Percentiles rank a stretch among this genome's conserved stretches.
Evolutionary conservation across 2,888 invertebrate genomes (phyloP).

Genomic region (Drosophila subquinaria): DNA sequence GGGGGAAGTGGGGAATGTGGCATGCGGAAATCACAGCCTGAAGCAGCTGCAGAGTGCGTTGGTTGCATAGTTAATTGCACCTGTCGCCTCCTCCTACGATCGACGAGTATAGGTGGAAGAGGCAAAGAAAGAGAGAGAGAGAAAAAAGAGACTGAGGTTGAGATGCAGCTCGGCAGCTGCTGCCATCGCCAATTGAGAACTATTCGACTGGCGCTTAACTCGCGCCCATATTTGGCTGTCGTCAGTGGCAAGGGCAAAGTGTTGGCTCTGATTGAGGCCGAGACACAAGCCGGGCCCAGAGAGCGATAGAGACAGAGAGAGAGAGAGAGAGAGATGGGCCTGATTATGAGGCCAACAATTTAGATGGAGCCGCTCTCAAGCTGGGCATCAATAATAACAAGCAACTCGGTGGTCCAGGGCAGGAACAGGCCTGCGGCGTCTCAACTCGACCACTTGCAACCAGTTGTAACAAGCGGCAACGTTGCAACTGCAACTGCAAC

Average conservation of each 20-base stretch:
- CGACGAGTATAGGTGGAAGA: constrained; percentile 8
- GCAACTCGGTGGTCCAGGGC: constrained; percentile 69
- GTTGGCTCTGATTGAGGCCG: constrained; percentile 55
- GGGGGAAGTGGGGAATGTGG: not conserved
- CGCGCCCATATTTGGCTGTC: constrained; percentile 72
- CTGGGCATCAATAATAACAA: constrained; percentile 70
- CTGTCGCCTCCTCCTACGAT: constrained; percentile 73
- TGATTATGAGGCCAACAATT: constrained; percentile 72
- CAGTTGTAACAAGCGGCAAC: constrained; percentile 73
- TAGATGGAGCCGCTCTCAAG: constrained; percentile 37
- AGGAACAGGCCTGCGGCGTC: constrained; percentile 47
- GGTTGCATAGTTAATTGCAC: constrained; percentile 69
- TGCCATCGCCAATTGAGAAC: not conserved
- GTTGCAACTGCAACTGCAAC: constrained; percentile 21
- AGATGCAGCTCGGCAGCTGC: constrained; percentile 10
- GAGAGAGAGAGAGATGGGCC: constrained; percentile 31
- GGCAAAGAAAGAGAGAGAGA: not conserved
- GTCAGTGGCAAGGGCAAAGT: constrained; percentile 35
- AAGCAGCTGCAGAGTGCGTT: constrained; percentile 33
- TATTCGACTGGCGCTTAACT: constrained; percentile 67
- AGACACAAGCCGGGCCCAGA: constrained; percentile 54
- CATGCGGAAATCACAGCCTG: constrained; percentile 68
- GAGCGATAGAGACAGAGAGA: not conserved
- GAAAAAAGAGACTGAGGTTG: not conserved
- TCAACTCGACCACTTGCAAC: constrained; percentile 49